Evolutionary conservation across 2,797 vertebrate species (phyloP), one percentile per base, ranked within the genome.

Genomic region (Alouatta caraya): DNA sequence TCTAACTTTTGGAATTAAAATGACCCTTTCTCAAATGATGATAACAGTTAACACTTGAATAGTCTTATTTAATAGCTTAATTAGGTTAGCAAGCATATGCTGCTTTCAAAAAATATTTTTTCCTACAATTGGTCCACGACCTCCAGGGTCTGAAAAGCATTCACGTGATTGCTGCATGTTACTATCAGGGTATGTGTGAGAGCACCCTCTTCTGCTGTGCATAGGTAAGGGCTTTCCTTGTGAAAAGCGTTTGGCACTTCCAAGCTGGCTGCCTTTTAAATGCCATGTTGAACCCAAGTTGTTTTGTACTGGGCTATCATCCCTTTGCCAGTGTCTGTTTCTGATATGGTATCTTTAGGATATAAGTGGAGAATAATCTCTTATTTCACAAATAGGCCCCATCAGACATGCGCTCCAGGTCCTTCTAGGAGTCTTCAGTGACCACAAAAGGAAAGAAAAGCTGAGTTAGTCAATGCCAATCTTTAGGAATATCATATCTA

Each of bases 31-130:
- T 72, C 44, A 90, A 94, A 67, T 70, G 67, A 78, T 86, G 64
- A 91, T 9, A 50, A 50, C 10, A 82, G 39, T 79, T 86, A 94
- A 83, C 12, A 82, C 72, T 73, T 59, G 15, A 96, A 93, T 50
- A 93, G 50, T 15, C 24, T 75, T 46, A 93, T 61, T 86, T 83
- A 75, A 95, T 39, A 44, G 46, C 19, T 94, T 93, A 86, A 95
- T 37, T 78, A 78, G 46, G 50, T 80, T 81, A 89, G 80, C 14
- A 52, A 93, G 39, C 26, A 94, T 59, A 84, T 21, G 21, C 42
- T 95, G 30, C 82, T 94, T 91, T 70, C 24, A 89, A 90, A 96
- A 67, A 59, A 82, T 39, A 48, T 55, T 87, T 84, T 70, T 90
- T 95, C 12, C 21, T 72, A 67, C 24, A 61, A 64, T 81, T 61